These are phyloP conservation scores for Notarius quadriscutis DNA, from an alignment of 2,113 vertebrate species.

Conservation along the genomic window DNA sequence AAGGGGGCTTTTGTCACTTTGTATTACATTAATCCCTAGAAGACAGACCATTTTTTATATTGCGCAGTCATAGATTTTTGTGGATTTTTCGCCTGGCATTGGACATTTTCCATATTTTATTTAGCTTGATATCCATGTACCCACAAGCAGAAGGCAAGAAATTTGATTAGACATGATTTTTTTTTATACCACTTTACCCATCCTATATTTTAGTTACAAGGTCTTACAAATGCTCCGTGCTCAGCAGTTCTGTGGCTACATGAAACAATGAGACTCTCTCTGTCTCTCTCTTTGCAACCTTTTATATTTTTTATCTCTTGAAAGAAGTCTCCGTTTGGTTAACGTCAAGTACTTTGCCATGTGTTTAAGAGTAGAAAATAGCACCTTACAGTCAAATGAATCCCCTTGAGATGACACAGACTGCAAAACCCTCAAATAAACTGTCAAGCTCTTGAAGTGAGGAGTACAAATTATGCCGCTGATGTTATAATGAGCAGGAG, in stretches of 20 bases:
- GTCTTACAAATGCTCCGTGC: no score
- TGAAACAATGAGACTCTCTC: not conserved
- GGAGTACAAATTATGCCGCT: slow-evolving; percentile 46
- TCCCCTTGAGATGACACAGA: slow-evolving; percentile 42
- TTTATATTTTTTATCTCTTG: not conserved
- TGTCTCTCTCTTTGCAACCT: not conserved
- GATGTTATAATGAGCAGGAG: slow-evolving; percentile 54
- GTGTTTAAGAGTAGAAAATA: slow-evolving; percentile 46
- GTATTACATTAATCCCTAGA: slow-evolving; percentile 38
- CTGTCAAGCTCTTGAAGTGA: slow-evolving; percentile 26
- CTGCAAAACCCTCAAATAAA: slow-evolving; percentile 41
- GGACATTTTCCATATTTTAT: slow-evolving; percentile 19
- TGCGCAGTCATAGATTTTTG: not conserved
- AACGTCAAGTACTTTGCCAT: slow-evolving; percentile 30
- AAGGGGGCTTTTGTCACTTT: slow-evolving; percentile 31
- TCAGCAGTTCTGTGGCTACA: not conserved
- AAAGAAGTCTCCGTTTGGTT: slow-evolving; percentile 37
- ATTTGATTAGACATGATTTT: slow-evolving; percentile 14
- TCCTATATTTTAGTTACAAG: not conserved
- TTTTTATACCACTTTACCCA: not conserved
- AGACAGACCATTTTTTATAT: slow-evolving; percentile 42
- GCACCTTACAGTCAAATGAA: slow-evolving; percentile 33
- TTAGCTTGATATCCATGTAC: not conserved
- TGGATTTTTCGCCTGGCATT: not conserved
- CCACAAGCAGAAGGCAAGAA: not conserved